Percentiles rank a stretch among this genome's conserved stretches.
These are phyloP conservation scores for Seriola dumerili DNA, from an alignment of 2,113 vertebrate species.

Conservation along the genomic window DNA sequence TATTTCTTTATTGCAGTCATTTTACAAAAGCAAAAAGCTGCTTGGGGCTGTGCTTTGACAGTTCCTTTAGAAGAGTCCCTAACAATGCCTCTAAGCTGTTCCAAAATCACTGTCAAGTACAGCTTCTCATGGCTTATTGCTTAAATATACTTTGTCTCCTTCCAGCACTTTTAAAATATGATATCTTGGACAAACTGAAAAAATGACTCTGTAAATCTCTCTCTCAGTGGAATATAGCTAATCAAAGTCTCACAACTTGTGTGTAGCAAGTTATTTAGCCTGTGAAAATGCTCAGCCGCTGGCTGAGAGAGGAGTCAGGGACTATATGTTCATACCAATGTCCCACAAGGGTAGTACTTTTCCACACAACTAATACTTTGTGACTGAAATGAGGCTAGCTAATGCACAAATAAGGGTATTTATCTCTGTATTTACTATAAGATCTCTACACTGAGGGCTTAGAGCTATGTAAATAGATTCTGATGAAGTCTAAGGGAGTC, in stretches of 20 bases:
- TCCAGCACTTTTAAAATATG: conserved; percentile 61
- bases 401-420: conserved; percentile 27
- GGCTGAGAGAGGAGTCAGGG: conserved; percentile 45
- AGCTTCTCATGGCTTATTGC: conserved; percentile 63
- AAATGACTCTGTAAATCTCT: conserved; percentile 59
- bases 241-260: conserved; percentile 67
- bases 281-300: conserved; percentile 47
- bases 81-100: conserved; percentile 63
- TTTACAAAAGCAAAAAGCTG: conserved; percentile 60
- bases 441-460: background rate
- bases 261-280: conserved; percentile 64
- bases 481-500: conserved; percentile 2
- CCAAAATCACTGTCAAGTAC: conserved; percentile 63
- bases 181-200: conserved; percentile 61
- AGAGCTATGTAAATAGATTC: background rate
- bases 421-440: conserved; percentile 27
- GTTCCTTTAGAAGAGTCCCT: conserved; percentile 43
- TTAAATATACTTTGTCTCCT: conserved; percentile 71
- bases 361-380: conserved; percentile 36
- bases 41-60: conserved; percentile 31
- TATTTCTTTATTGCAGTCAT: conserved; percentile 46
- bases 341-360: conserved; percentile 44
- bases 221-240: conserved; percentile 62
- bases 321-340: conserved; percentile 53
- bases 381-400: conserved; percentile 28